A percentile compares a stretch with the other conserved stretches of the same genome.
Conservation (phyloP, 2,888 invertebrate genomes). For the Meteorus colon region DNA sequence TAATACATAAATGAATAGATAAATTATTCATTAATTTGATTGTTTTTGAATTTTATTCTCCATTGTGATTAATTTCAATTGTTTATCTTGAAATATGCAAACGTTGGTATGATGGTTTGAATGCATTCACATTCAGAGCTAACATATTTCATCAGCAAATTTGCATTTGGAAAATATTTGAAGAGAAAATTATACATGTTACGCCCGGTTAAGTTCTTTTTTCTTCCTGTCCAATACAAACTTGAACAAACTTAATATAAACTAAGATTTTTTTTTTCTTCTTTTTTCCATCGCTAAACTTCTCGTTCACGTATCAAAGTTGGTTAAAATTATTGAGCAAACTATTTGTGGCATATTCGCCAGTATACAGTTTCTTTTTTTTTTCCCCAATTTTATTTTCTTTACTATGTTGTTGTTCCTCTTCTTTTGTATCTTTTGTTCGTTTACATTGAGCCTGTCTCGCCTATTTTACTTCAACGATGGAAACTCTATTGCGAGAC, state of each 20-base stretch:
- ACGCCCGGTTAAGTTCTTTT: not conserved
- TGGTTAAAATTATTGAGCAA: slow-evolving; percentile 34
- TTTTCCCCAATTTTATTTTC: not conserved
- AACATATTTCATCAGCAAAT: not conserved
- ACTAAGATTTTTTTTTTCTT: not conserved
- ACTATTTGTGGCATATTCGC: slow-evolving; percentile 20
- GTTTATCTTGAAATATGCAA: no score
- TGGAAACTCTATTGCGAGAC: slow-evolving; percentile 17
- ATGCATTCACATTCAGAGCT: not conserved
- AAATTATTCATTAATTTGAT: no score
- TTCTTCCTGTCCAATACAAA: slow-evolving; percentile 6
- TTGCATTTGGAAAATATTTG: not conserved
- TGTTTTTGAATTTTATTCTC: no score
- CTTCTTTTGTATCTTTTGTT: not conserved
- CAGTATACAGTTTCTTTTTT: not conserved
- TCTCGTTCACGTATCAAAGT: not conserved
- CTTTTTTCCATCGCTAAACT: not conserved
- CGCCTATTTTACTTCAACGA: not conserved
- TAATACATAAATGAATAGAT: no score
- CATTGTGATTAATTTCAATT: no score
- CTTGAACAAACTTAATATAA: not conserved
- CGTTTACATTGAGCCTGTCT: not conserved
- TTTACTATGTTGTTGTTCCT: not conserved
- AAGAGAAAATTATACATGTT: not conserved
- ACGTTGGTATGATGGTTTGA: not conserved